Conservation (phyloP, 1,140 invertebrate species). For the Lasioglossum albipes region DNA sequence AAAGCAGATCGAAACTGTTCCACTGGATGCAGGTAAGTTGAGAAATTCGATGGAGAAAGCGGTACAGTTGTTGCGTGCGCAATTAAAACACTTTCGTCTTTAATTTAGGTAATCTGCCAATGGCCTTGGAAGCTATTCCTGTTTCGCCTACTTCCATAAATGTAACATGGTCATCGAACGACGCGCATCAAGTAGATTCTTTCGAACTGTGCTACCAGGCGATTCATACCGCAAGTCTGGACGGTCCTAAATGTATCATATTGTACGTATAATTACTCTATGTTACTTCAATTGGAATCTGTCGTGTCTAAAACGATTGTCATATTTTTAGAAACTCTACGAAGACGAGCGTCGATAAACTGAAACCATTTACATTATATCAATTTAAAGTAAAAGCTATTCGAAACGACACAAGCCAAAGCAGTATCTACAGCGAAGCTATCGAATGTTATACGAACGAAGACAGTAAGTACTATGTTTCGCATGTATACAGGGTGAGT, state of each 20-base stretch:
- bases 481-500: no score
- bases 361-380: slow-evolving; percentile 83
- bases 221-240: slow-evolving; percentile 67
- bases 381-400: slow-evolving; percentile 82
- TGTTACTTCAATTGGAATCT: background rate
- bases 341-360: slow-evolving; percentile 77
- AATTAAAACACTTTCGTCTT: slow-evolving; percentile 23
- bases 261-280: slow-evolving; percentile 17
- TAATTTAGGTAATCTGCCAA: slow-evolving; percentile 70
- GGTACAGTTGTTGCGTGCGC: background rate
- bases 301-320: background rate
- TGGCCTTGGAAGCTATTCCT: slow-evolving; percentile 78
- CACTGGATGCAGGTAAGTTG: slow-evolving; percentile 51
- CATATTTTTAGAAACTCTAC: slow-evolving; percentile 76
- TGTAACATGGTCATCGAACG: slow-evolving; percentile 77
- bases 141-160: slow-evolving; percentile 78
- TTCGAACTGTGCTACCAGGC: slow-evolving; percentile 80
- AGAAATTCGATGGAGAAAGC: background rate
- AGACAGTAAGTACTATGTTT: slow-evolving; percentile 75
- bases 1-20: slow-evolving; percentile 66
- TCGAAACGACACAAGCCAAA: slow-evolving; percentile 73
- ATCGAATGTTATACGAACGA: slow-evolving; percentile 81
- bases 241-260: slow-evolving; percentile 67
- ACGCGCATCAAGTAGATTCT: slow-evolving; percentile 66
- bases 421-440: slow-evolving; percentile 78